phyloP scores from a whole-genome alignment of 2,888 invertebrate species.

The Chironomus riparius region DNA sequence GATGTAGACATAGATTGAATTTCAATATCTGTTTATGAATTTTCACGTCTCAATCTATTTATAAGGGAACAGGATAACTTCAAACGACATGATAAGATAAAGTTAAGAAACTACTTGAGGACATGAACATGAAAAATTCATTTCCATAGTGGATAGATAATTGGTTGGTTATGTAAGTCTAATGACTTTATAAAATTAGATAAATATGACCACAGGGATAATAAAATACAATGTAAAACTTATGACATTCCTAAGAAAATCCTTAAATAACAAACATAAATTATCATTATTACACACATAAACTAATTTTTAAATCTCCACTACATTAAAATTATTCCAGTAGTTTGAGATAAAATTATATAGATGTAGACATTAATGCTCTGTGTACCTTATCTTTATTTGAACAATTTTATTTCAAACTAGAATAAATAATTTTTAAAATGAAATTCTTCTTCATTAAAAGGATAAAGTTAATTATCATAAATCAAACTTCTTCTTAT shows the following conservation, averaged over 20 bases:
- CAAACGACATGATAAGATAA: not conserved
- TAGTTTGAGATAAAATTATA: too few relatives aligned
- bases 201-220: conserved; percentile 3
- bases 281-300: not conserved
- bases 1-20: not conserved
- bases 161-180: not conserved
- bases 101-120: not conserved
- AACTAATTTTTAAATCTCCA: not conserved
- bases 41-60: too few relatives aligned
- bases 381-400: too few relatives aligned
- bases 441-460: not conserved
- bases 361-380: too few relatives aligned
- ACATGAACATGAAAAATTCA: not conserved
- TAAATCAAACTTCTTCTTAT: not conserved
- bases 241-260: not conserved
- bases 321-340: not conserved
- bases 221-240: not conserved
- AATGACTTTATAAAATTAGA: not conserved
- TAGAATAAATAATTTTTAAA: too few relatives aligned
- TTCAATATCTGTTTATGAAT: not conserved
- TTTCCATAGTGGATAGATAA: not conserved
- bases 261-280: conserved; percentile 3
- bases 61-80: too few relatives aligned
- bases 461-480: conserved; percentile 6
- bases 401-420: too few relatives aligned